phyloP scores from a whole-genome alignment of 2,113 vertebrate species.

The Tichodroma muraria region DNA sequence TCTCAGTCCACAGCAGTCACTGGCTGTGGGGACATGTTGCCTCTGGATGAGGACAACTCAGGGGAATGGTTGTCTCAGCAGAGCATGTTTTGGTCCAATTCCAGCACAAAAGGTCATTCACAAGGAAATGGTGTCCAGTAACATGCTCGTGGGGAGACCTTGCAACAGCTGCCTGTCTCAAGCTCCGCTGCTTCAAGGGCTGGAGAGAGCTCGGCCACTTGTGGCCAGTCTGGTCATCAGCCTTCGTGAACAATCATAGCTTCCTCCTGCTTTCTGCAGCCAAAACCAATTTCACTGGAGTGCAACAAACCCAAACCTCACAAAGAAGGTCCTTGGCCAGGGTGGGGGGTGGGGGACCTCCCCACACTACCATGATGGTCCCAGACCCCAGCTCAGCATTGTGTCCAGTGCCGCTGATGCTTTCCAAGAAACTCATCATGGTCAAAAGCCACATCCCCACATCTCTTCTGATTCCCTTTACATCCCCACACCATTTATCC shows the following conservation, averaged over 20 bases:
- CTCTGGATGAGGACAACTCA: neutral
- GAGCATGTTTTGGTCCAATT: neutral
- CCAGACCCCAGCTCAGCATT: neutral
- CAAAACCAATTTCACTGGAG: rapidly evolving
- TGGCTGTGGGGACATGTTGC: neutral
- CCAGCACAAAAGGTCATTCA: neutral
- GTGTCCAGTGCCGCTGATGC: neutral
- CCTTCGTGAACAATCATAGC: rapidly evolving
- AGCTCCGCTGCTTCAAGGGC: neutral
- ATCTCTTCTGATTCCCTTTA: neutral
- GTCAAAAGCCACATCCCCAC: neutral
- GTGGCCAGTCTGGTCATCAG: neutral
- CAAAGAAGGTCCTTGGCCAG: neutral
- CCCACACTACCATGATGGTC: neutral
- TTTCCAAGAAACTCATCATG: neutral
- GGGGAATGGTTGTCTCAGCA: neutral
- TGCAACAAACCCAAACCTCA: neutral
- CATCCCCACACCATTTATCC: rapidly evolving
- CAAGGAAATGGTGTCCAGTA: neutral
- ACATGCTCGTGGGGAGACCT: neutral
- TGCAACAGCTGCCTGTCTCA: neutral
- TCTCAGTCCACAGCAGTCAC: neutral
- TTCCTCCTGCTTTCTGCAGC: rapidly evolving
- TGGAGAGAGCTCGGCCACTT: rapidly evolving
- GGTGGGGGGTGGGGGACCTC: neutral